These are phyloP conservation scores for Platichthys stellatus DNA, from an alignment of 2,113 vertebrate species.

Conservation along the genomic window DNA sequence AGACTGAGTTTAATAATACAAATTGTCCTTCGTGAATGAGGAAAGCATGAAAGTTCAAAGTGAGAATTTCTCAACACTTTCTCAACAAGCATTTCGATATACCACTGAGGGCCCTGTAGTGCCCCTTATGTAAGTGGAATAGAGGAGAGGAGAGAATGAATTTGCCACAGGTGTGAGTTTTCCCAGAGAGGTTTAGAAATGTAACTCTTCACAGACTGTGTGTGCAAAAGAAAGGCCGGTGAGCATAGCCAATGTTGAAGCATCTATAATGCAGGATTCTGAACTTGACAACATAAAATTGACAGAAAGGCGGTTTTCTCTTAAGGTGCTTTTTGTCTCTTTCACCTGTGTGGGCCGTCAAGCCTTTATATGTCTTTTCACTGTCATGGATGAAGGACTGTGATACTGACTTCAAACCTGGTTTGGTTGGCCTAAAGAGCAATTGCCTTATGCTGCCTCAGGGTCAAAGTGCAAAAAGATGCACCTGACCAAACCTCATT, in stretches of 20 bases:
- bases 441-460: no score
- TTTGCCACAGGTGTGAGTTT: conserved; percentile 72
- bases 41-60: conserved; percentile 40
- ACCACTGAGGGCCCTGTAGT: conserved; percentile 60
- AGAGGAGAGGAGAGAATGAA: conserved; percentile 66
- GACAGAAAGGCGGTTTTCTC: conserved; percentile 20
- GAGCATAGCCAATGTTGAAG: conserved; percentile 3
- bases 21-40: conserved; percentile 2
- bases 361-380: conserved; percentile 46
- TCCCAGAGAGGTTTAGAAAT: conserved; percentile 64
- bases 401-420: no score
- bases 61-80: conserved; percentile 40
- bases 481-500: no score
- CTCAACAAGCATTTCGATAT: conserved; percentile 63
- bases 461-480: no score
- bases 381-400: background rate
- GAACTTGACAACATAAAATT: conserved; percentile 31
- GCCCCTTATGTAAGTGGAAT: conserved; percentile 64
- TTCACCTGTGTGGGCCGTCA: background rate
- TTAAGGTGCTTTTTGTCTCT: background rate
- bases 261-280: conserved; percentile 50
- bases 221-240: conserved; percentile 12
- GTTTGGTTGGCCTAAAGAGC: no score
- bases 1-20: background rate
- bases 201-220: conserved; percentile 33